Evolutionary conservation across 2,113 vertebrate species (phyloP), one percentile per base, ranked within the genome.

Genomic region (Pseudopipra pipra): DNA sequence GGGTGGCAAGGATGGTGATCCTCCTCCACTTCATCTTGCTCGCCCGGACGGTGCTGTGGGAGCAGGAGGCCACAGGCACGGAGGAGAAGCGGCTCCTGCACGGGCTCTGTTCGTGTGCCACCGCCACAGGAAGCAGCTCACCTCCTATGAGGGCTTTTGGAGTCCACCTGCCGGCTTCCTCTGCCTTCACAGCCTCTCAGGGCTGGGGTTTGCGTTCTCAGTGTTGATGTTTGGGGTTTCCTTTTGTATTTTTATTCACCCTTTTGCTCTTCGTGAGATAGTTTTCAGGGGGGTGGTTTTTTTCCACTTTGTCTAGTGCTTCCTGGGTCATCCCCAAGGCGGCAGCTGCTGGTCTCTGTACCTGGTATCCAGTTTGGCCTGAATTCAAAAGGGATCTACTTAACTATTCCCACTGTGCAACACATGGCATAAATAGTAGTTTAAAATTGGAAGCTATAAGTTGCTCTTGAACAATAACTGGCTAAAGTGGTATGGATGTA

Each of bases 51-150:
- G 33, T 3, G 49, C 51, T 39, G 61, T 21, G 67, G 70, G 47
- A 68, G 27, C 5, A 0, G 73, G 61, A 87, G 20, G 70, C 68
- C 44, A 8, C 30, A 1, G 37, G 56, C 25, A 3, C 21, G 35
- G 20, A 70, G 41, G 16, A 94, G 73, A 62, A 41, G 74, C 55
- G 54, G 41, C 23, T 68, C 46, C 87, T 85, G 66, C 55, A 49
- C 27, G 0, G 59, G 59, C 96, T 97, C 21, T 54, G 87, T 74
- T 94, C 31, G 10, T 68, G 70, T 67, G 85, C 9, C 16, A 28
- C 84, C 41, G 70, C 92, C 49, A 24, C 98, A 98, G 98, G 98
- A 98, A 98, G 97, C 97, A 92, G 96, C 97, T 95, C 72, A 33
- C 55, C 91, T 87, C 89, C 90, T 66, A 1, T 8, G 52, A 93